These are phyloP conservation scores for Hirtodrosophila alboralis DNA, from an alignment of 2,888 invertebrate genomes.

Conservation along the genomic window DNA sequence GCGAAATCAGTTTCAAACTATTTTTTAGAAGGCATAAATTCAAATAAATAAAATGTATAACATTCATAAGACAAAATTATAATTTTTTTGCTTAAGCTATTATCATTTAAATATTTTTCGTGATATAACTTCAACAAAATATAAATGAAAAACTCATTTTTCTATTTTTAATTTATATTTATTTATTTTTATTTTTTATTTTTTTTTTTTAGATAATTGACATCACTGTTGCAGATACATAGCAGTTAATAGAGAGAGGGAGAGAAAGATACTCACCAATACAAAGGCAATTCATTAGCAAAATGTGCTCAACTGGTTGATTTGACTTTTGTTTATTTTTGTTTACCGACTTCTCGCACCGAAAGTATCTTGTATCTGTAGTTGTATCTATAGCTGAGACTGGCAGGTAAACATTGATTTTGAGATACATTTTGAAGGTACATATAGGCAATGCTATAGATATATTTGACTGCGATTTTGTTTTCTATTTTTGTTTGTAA, in stretches of 20 bases:
- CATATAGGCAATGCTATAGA: slow-evolving; percentile 1
- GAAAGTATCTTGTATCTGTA: slow-evolving; percentile 39
- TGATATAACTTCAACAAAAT: no score
- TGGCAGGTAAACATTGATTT: slow-evolving; percentile 54
- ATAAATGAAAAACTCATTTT: no score
- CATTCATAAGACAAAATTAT: no score
- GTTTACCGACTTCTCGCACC: slow-evolving; percentile 38
- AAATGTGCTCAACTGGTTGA: slow-evolving; percentile 37
- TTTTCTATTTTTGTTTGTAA: slow-evolving; percentile 14
- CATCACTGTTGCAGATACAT: not conserved
- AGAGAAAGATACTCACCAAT: slow-evolving; percentile 20
- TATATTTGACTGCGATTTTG: slow-evolving; percentile 24
- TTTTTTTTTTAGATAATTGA: no score
- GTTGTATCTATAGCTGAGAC: slow-evolving; percentile 4
- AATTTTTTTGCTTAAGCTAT: no score
- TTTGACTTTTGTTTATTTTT: slow-evolving; percentile 70
- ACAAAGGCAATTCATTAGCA: slow-evolving; percentile 20
- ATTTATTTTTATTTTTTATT: no score
- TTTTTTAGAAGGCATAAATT: no score
- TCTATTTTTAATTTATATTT: no score
- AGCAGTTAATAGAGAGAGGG: slow-evolving; percentile 9
- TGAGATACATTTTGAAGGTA: not conserved
- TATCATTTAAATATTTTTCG: no score
- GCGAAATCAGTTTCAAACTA: no score
- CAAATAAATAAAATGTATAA: no score